phyloP scores from a whole-genome alignment of 2,797 vertebrate genomes.

The Nyctalus aviator region DNA sequence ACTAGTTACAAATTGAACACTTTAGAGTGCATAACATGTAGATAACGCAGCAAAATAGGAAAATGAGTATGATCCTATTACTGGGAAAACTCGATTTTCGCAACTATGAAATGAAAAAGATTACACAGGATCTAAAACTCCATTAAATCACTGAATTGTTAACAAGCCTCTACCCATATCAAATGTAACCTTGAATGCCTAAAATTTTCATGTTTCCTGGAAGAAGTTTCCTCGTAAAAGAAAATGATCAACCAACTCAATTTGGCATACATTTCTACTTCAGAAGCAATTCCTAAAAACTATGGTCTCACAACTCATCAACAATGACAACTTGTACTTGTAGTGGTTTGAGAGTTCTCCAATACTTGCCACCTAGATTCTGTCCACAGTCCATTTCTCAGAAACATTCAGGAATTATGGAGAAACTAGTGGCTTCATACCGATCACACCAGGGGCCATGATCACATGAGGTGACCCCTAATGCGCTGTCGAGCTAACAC shows the following conservation, averaged over 20 bases:
- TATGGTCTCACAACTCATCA: neutral
- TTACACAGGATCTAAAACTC: neutral
- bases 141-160: neutral
- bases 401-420: neutral
- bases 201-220: conserved; percentile 10
- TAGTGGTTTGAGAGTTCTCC: neutral
- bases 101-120: neutral
- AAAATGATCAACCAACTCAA: neutral
- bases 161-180: conserved; percentile 1
- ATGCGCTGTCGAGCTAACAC: neutral
- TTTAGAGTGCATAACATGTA: neutral
- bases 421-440: neutral
- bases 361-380: neutral
- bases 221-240: conserved; percentile 11
- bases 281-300: conserved; percentile 9
- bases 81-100: neutral
- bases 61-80: neutral
- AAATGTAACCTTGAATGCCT: neutral
- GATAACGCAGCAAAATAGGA: neutral
- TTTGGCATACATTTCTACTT: neutral
- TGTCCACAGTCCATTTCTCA: neutral
- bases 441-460: neutral
- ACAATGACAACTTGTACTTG: neutral
- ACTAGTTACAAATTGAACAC: neutral
- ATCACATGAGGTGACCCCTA: neutral